A percentile compares a stretch with the other conserved stretches of the same genome.
Evolutionary conservation across 2,113 vertebrate species (phyloP).

Genomic region (Suncus etruscus): DNA sequence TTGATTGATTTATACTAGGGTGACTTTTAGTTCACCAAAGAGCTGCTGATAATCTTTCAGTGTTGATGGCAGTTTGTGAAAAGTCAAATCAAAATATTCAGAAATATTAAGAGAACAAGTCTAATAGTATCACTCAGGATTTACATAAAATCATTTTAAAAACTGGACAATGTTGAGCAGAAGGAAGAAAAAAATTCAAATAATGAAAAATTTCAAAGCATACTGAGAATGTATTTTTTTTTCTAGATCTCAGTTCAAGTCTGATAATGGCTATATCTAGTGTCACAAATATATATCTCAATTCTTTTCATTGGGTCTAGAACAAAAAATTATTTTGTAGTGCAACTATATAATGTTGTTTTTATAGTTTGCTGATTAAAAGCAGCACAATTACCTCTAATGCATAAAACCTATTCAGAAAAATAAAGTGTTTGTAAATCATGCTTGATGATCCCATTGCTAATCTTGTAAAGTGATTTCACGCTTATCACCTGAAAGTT

Average conservation of each 20-base stretch:
- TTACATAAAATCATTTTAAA: slow-evolving; percentile 20
- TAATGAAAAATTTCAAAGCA: neutral
- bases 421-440: neutral
- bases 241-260: slow-evolving; percentile 23
- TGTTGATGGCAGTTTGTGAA: neutral
- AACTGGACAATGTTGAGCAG: neutral
- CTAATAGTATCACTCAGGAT: neutral
- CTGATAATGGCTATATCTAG: slow-evolving; percentile 22
- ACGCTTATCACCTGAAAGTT: neutral
- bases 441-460: neutral
- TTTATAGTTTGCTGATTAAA: neutral
- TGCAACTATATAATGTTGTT: neutral
- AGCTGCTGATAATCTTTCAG: neutral
- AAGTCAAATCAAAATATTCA: neutral
- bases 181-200: neutral
- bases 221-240: neutral
- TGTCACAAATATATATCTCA: slow-evolving; percentile 37
- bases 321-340: neutral
- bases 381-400: neutral
- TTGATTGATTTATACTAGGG: neutral
- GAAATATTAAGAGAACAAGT: neutral
- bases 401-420: neutral
- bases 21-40: neutral
- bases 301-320: neutral
- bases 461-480: neutral